Evolutionary conservation across 2,888 invertebrate genomes (phyloP), one percentile per base, ranked within the genome.

Genomic region (Erebia aethiops): DNA sequence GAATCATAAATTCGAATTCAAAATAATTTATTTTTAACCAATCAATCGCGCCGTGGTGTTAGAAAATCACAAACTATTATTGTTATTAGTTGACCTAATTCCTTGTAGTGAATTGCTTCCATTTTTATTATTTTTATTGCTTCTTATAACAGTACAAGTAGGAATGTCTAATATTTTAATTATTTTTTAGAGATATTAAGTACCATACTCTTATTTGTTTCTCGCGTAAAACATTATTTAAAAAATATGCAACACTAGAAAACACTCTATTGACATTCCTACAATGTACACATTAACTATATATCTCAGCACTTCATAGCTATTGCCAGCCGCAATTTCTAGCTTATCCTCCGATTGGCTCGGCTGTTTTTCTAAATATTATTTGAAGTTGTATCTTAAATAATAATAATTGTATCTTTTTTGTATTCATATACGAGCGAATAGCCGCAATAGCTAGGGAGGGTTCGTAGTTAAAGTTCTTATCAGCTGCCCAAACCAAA

Each of bases 401-500:
- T 7, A 35, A 7, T 35, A 35, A 35, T 7, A 35, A 35, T 35
- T 35, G 7, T 35, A 35, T 35, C 26, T 35, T 35, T 35, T 35
- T 35, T 35, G 35, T 35, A 35, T 35, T 35, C 35, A 35, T 35
- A 35, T 35, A 7, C 35, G 35, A 35, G 35, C 52, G 64, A 72
- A 67, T 63, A 73, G 77, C 78, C 77, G 77, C 82, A 83, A 82
- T 84, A 85, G 83, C 85, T 86, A 83, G 71, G 82, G 82, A 81
- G 81, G 77, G 77, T 75, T 74, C 77, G 77, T 80, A 79, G 78
- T 77, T 77, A 71, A 49, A 71, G 58, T 74, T 46, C 49, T 49
- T 58, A 74, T 79, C 84, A 81, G 81, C 87, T 87, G 88, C 88
- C 88, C 88, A 84, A 84, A 83, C 81, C 77, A 78, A 77, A 79